Evolutionary conservation across 2,888 invertebrate genomes (phyloP).

Genomic region (Lepidochrysops patricia): DNA sequence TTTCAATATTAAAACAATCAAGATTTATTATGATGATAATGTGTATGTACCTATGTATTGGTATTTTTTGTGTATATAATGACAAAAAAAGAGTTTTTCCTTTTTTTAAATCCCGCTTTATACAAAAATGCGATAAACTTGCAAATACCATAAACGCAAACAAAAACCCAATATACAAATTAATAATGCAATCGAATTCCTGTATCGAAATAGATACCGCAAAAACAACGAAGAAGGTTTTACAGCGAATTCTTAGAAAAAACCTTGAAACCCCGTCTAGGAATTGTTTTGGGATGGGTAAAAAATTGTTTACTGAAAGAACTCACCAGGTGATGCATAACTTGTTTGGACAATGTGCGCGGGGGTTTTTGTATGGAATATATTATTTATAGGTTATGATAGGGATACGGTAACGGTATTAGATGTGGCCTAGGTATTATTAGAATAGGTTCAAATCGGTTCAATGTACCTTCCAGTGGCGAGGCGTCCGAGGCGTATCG

Average conservation of each 20-base stretch:
- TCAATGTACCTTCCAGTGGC: not conserved
- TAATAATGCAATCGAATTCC: not conserved
- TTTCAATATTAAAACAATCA: no score
- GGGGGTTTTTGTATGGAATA: no score
- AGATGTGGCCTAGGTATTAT: no score
- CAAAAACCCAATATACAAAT: not conserved
- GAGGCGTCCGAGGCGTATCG: no score
- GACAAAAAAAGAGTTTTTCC: no score
- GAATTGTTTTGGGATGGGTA: not conserved
- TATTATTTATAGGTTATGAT: no score
- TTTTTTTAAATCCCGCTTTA: no score
- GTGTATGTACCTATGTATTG: no score
- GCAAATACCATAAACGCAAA: not conserved
- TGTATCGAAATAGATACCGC: not conserved
- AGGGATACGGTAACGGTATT: no score
- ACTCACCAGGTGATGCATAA: not conserved
- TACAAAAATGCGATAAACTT: not conserved
- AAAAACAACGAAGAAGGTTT: not conserved
- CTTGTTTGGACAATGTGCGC: not conserved
- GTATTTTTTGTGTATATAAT: no score
- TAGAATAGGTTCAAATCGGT: not conserved
- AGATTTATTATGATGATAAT: no score
- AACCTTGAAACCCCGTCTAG: not conserved
- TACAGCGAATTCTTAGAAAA: not conserved
- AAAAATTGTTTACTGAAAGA: not conserved